A percentile compares a stretch with the other conserved stretches of the same genome.
phyloP scores from a whole-genome alignment of 2,113 vertebrate genomes.

The Cololabis saira region DNA sequence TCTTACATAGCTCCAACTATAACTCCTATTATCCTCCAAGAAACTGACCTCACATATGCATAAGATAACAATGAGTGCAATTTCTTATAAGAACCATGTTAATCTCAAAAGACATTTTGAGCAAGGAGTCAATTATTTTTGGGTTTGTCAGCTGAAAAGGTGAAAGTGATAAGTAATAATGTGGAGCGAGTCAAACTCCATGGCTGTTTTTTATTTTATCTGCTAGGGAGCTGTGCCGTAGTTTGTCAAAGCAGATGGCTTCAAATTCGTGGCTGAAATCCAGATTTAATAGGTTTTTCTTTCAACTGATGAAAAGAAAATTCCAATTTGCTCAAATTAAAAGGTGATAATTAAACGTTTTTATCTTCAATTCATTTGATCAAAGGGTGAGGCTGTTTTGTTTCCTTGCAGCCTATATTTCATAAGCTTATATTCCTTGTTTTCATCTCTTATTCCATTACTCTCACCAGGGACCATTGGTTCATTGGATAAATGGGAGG shows the following conservation, averaged over 20 bases:
- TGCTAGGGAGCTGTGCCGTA: too few species aligned
- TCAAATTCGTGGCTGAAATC: background rate
- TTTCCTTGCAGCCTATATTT: too few species aligned
- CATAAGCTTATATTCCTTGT: background rate
- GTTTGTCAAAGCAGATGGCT: background rate
- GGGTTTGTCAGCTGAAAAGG: constrained; percentile 53
- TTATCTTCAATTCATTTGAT: too few species aligned
- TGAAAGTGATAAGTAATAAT: constrained; percentile 56
- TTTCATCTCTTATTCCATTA: background rate
- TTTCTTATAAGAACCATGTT: constrained; percentile 38
- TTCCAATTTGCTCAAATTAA: too few species aligned
- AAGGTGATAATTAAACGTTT: too few species aligned
- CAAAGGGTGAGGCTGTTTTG: too few species aligned
- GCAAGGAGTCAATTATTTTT: constrained; percentile 44
- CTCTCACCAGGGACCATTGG: constrained; percentile 81
- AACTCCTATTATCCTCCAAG: constrained; percentile 17
- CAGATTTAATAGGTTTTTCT: constrained; percentile 1
- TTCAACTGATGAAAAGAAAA: background rate
- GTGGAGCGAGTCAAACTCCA: constrained; percentile 41
- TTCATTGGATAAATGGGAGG: constrained; percentile 96
- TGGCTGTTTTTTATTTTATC: background rate
- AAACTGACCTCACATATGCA: constrained; percentile 18
- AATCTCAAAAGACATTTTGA: constrained; percentile 37
- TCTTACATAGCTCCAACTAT: background rate
- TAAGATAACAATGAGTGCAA: constrained; percentile 4